Base-by-base conservation (phyloP, 2,888 invertebrate genomes). In the Mimachlamys varia region DNA sequence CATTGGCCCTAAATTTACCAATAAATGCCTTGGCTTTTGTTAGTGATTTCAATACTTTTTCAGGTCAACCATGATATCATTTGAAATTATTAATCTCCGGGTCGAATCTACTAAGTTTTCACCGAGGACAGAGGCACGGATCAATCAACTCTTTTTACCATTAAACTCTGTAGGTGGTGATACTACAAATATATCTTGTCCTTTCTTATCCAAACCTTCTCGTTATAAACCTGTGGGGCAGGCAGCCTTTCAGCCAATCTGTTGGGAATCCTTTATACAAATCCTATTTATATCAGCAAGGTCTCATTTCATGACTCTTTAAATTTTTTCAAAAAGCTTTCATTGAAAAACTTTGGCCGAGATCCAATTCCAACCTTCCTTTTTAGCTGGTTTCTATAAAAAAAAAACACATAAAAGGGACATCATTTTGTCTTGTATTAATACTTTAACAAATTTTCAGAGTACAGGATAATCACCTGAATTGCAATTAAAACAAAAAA, bases 111-210 rank as follows among this genome's bases (percentile, higher is more conserved):
- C 44, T 44, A 44, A 44, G 44, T 44, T 44, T 44, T 53, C 58
- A 22, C 33, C 15, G 76, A 76, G 33, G 76, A 33, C 33, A 76
- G 76, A 76, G 76, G 33, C 33, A 12, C 27, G 76, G 76, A 76
- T 76, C 76, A 76, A 76, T 76, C 76, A 76, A 76, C 76, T 76
- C 76, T 76, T 76, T 62, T 76, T 76, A 76, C 2, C 76, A 76
- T 33, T 76, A 13, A 76, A 76, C 76, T 76, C 76, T 76, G 7
- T 76, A 76, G 76, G 76, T 76, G 76, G 76, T 76, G 33, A 10
- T 76, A 53, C 13, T 76, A 76, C 76, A 76, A 76, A 76, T 76
- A 76, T 76, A 76, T 76, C 76, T 76, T 76, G 33, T 76, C 76
- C 33, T 76, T 27, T 27, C 76, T 27, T 76, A 76, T 76, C 76